These are phyloP conservation scores for Ceratotherium simum DNA, from an alignment of 2,113 vertebrate species.

Conservation along the genomic window DNA sequence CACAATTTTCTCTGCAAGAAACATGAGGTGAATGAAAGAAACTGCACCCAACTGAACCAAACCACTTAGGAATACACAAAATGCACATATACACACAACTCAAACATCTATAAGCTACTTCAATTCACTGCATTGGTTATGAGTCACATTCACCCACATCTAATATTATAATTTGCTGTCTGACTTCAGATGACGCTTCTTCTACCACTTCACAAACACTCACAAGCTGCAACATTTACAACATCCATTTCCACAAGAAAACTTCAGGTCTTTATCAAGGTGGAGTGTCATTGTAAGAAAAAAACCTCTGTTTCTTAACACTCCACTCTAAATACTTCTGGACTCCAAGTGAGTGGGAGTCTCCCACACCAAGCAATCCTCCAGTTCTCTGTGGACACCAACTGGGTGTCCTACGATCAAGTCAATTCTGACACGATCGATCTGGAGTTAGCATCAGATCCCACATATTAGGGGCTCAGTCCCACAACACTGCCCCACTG, in stretches of 20 bases:
- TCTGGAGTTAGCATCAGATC: not conserved
- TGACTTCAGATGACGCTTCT: conserved; percentile 1
- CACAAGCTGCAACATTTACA: not conserved
- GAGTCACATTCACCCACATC: not conserved
- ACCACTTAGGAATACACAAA: not conserved
- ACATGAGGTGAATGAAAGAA: not conserved
- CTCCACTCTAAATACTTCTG: not conserved
- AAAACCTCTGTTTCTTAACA: not conserved
- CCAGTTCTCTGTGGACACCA: not conserved
- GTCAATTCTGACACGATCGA: not conserved
- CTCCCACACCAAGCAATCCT: not conserved
- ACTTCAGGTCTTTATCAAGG: not conserved
- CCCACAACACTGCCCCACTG: not conserved
- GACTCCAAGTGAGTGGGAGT: not conserved
- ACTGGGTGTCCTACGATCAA: not conserved
- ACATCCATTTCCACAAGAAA: not conserved
- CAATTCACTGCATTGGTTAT: not conserved
- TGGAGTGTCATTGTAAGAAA: not conserved
- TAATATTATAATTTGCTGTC: not conserved
- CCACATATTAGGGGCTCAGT: not conserved
- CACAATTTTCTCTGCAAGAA: not conserved
- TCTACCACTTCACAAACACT: not conserved
- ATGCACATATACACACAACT: not conserved
- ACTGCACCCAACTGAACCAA: not conserved
- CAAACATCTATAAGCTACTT: not conserved